Evolutionary conservation across 2,113 vertebrate genomes (phyloP), one percentile per base, ranked within the genome.

Genomic region (Heterocephalus glaber): DNA sequence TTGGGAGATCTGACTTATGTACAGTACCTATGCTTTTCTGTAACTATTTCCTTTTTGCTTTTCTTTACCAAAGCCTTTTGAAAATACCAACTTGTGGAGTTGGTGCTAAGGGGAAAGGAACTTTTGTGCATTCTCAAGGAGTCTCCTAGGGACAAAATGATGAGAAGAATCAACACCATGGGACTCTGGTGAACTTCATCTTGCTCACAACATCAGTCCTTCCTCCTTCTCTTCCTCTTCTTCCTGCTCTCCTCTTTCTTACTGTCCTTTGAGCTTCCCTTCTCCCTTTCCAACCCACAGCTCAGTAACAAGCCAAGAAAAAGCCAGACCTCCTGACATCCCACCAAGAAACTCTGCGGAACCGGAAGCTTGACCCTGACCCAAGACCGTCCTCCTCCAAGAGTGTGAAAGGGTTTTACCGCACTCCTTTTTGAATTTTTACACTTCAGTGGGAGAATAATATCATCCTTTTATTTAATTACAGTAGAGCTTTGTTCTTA

Each of bases 391-490:
- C 20, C 28, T 38, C 10, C 61, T 63, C 41, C n/a, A 19, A 52
- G 5, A 3, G 20, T 0, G 2, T 0, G 11, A 24, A 33, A 11
- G 24, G 30, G 28, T 54, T 44, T 86, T 13, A 24, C 82, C 0
- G 1, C 4, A 74, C n/a, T 33, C 60, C 30, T 82, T 82, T 77
- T 74, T 70, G 79, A 72, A 86, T 60, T 44, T 88, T 86, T 24
- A 47, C 74, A 60, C 83, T 72, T 90, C 66, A 49, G 0, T 52
- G 74, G 20, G 56, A 79, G 83, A 24, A 87, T 14, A 77, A 22
- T 44, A 61, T 26, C 86, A 56, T 26, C 49, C n/a, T 95, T 91
- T 92, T 88, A 95, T 52, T 70, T 92, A 70, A 95, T 60, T 76
- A 86, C n/a, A 92, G 84, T 14, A 28, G 28, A 54, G 26, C 74